phyloP scores from a whole-genome alignment of 2,113 vertebrate genomes.

The Callithrix jacchus region DNA sequence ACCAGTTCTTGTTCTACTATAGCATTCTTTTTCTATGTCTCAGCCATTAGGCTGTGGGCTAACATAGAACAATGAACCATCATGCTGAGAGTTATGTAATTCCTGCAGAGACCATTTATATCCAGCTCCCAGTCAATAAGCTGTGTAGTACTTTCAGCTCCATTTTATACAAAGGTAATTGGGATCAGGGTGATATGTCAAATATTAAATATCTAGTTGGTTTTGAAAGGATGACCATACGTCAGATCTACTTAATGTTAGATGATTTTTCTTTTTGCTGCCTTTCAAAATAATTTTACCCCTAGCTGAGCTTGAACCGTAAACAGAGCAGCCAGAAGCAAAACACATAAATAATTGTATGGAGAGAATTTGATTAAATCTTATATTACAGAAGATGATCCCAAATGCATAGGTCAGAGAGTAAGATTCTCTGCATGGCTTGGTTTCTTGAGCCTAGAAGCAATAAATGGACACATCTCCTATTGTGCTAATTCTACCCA shows the following conservation, averaged over 20 bases:
- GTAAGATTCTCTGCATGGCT: neutral
- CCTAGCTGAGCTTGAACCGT: neutral
- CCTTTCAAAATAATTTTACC: constrained; percentile 12
- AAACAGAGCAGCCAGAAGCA: neutral
- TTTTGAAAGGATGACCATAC: neutral
- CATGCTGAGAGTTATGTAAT: neutral
- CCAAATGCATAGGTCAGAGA: neutral
- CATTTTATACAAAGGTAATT: constrained; percentile 50
- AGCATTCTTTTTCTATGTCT: neutral
- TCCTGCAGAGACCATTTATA: constrained; percentile 33
- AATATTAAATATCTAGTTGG: constrained; percentile 39
- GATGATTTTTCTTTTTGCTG: neutral
- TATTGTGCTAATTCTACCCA: neutral
- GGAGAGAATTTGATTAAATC: neutral
- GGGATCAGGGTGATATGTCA: constrained; percentile 25
- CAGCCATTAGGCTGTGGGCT: neutral
- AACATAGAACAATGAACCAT: constrained; percentile 41
- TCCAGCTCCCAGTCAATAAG: constrained; percentile 29
- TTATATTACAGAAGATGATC: neutral
- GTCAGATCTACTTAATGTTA: neutral
- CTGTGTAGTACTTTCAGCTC: constrained; percentile 39
- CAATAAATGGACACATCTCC: neutral
- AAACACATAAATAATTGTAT: neutral
- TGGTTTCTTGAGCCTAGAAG: neutral
- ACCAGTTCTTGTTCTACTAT: neutral